Evolutionary conservation across 1,140 invertebrate genomes (phyloP).

Genomic region (Halotydeus destructor): DNA sequence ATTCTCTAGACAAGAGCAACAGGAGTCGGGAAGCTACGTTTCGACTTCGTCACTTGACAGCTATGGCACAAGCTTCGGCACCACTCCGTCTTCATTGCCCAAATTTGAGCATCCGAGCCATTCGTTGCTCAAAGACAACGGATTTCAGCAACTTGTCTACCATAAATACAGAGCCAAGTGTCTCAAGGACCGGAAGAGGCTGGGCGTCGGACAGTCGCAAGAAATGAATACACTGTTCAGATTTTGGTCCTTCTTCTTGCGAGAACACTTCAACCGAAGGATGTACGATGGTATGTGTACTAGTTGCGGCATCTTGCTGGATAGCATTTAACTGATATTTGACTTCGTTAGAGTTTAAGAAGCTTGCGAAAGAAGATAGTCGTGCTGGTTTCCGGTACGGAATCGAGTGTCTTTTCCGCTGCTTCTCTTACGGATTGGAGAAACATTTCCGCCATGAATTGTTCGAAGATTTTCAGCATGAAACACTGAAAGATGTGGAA

Average conservation of each 20-base stretch:
- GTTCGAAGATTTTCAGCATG: slow-evolving; percentile 85
- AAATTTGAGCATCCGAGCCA: slow-evolving; percentile 90
- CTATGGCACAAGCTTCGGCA: slow-evolving; percentile 23
- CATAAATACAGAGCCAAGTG: slow-evolving; percentile 81
- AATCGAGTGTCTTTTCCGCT: slow-evolving; percentile 92
- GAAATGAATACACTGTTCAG: slow-evolving; percentile 95
- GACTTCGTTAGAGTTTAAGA: slow-evolving; percentile 81
- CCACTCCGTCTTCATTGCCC: slow-evolving; percentile 47
- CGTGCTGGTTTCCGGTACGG: slow-evolving; percentile 63
- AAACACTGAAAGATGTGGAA: slow-evolving; percentile 78
- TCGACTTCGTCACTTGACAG: not conserved
- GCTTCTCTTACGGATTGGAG: slow-evolving; percentile 93
- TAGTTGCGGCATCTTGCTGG: no score
- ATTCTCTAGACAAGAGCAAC: not conserved
- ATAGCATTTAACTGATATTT: no score
- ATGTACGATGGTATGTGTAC: no score
- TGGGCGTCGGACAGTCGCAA: slow-evolving; percentile 62
- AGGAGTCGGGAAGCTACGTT: not conserved
- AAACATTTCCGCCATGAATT: slow-evolving; percentile 75
- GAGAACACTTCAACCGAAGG: slow-evolving; percentile 91
- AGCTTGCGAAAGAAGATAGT: slow-evolving; percentile 76
- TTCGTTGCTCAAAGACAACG: slow-evolving; percentile 81
- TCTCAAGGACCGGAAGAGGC: slow-evolving; percentile 41
- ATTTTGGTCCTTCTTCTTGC: slow-evolving; percentile 98
- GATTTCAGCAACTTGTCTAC: slow-evolving; percentile 90